These are phyloP conservation scores for Sciurus niger DNA, from an alignment of 2,113 vertebrate species.

Conservation along the genomic window DNA sequence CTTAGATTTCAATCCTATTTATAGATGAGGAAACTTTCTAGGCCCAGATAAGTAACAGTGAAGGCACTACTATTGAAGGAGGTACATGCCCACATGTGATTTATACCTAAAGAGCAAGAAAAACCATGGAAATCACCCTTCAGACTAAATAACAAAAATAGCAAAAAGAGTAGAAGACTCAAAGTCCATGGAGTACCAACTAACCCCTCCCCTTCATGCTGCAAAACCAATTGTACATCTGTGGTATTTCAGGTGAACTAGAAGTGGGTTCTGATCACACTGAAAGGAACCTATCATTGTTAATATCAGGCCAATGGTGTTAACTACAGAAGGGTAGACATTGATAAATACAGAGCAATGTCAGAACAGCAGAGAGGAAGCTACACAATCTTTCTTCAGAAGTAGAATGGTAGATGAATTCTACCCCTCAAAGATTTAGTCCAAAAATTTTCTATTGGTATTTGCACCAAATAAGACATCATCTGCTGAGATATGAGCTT, in stretches of 20 bases:
- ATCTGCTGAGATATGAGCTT: conserved; percentile 98
- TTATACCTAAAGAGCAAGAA: neutral
- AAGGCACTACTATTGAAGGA: conserved; percentile 67
- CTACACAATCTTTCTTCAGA: neutral
- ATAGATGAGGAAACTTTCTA: conserved; percentile 80
- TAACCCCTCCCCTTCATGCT: neutral
- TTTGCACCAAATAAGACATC: conserved; percentile 93
- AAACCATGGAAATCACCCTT: neutral
- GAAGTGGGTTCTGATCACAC: conserved; percentile 61
- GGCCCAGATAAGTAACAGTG: conserved; percentile 68
- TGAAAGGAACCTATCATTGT: conserved; percentile 72
- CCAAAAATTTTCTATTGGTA: conserved; percentile 95
- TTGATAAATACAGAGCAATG: conserved; percentile 80
- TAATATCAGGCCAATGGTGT: conserved; percentile 79
- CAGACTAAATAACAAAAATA: no score
- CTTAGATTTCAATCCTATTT: conserved; percentile 85
- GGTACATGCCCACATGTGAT: conserved; percentile 51
- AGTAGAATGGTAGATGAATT: conserved; percentile 77
- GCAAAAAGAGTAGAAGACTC: neutral
- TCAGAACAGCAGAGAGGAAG: conserved; percentile 60
- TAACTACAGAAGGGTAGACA: conserved; percentile 79
- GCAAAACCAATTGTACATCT: neutral
- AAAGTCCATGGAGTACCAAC: neutral
- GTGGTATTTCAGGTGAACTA: conserved; percentile 42
- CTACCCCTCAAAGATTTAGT: conserved; percentile 88